Evolutionary conservation across 2,113 vertebrate species (phyloP), one percentile per base, ranked within the genome.

Genomic region (Pyrgilauda ruficollis): DNA sequence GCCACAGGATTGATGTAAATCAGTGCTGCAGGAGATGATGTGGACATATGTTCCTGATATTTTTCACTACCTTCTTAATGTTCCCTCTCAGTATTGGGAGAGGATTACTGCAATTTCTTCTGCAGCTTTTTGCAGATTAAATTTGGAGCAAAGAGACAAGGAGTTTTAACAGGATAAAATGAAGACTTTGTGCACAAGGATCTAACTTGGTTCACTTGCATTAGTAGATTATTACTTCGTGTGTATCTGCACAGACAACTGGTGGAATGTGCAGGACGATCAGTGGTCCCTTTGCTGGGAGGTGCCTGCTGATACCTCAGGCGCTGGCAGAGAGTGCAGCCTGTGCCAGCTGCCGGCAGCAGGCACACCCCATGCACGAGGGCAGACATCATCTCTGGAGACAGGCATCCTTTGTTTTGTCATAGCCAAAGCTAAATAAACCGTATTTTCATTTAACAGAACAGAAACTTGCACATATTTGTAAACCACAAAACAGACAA

Each of bases 391-490:
- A 61, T 21, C 69, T 56, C 37, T 52, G 35, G 44, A 69, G 49
- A 73, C 0, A 41, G 22, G 15, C 15, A 47, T 52, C 39, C 15
- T 58, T 75, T 49, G 39, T 16, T 15, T 50, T 37, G 33, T 30
- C 16, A 16, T 35, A 73, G 47, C 15, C 13, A 68, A 74, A 69
- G 21, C 9, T 22, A 87, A 77, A 83, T 14, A 55, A 73, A 66
- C 22, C 0, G 0, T 35, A 37, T 5, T 37, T 19, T 44, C 26
- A 22, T 59, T 73, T 67, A 63, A 27, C 33, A 70, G 41, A 83
- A 49, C 3, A 85, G 37, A 89, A 81, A 69, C 7, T 41, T 55
- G 22, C 0, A 4, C 0, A 0, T n/a, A 59, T 13, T 75, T 18
- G 6, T 18, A 84, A 64, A 52, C 14, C 5, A 39, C 24, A 85